Conservation (phyloP, 37 sponge, comb jelly and placozoan genomes). For the Spongilla lacustris region DNA sequence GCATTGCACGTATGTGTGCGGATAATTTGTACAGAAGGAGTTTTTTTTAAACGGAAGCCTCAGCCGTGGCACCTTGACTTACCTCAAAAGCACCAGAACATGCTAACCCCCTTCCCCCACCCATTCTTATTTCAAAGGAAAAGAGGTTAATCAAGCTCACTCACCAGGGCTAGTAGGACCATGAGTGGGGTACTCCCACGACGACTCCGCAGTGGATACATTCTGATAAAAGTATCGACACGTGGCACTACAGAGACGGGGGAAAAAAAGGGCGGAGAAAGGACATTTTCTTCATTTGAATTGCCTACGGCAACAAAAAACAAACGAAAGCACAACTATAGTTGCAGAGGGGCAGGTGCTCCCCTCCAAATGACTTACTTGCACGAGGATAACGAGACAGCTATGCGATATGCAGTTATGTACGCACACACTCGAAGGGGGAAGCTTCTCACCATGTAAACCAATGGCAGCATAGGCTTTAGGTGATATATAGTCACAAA, state of each 20-base stretch:
- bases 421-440: not conserved
- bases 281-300: not conserved
- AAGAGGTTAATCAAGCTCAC: not conserved
- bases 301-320: too few relatives aligned
- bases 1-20: conserved; percentile 17
- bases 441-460: not conserved
- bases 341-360: not conserved
- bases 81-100: not conserved
- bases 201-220: conserved; percentile 15
- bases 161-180: not conserved
- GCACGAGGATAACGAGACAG: not conserved
- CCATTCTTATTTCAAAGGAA: not conserved
- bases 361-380: not conserved
- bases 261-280: not conserved
- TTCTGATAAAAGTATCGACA: conserved; percentile 42
- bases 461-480: conserved; percentile 1
- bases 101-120: not conserved
- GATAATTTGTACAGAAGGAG: not conserved
- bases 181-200: conserved; percentile 42
- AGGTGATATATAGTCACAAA: not conserved
- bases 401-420: not conserved
- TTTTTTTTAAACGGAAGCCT: not conserved
- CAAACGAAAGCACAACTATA: not conserved
- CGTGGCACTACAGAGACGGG: not conserved
- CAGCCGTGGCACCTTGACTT: not conserved